These are phyloP conservation scores for Centruroides vittatus DNA, from an alignment of 1,140 invertebrate species.

Conservation along the genomic window DNA sequence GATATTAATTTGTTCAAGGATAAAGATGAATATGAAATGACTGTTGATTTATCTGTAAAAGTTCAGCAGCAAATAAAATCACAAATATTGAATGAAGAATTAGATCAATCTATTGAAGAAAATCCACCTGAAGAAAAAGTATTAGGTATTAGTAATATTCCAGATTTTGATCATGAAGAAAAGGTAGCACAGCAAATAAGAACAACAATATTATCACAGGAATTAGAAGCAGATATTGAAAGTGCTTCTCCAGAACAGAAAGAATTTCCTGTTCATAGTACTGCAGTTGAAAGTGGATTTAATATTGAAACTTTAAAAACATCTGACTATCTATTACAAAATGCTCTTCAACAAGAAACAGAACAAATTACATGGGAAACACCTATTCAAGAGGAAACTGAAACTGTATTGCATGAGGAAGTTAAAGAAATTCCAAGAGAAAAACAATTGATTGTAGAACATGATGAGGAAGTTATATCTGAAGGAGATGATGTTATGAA, in stretches of 20 bases:
- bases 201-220: conserved; percentile 27
- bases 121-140: conserved; percentile 13
- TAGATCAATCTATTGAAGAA: conserved; percentile 15
- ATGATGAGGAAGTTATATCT: conserved; percentile 22
- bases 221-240: conserved; percentile 30
- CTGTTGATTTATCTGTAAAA: not conserved
- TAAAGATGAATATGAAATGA: too few relatives aligned
- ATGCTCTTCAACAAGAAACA: not conserved
- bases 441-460: conserved; percentile 24
- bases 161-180: conserved; percentile 21
- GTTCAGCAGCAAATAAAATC: conserved; percentile 15
- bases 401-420: conserved; percentile 11
- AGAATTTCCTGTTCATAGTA: not conserved
- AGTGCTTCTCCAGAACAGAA: conserved; percentile 23
- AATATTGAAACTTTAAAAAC: not conserved
- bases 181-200: conserved; percentile 26
- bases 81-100: conserved; percentile 15
- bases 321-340: not conserved
- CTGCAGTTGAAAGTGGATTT: not conserved
- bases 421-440: conserved; percentile 25
- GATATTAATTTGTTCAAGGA: too few relatives aligned
- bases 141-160: not conserved
- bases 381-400: conserved; percentile 36
- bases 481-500: too few relatives aligned
- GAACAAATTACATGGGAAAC: conserved; percentile 40